Conservation (phyloP, 2,113 vertebrate species). For the Tragelaphus imberbis region DNA sequence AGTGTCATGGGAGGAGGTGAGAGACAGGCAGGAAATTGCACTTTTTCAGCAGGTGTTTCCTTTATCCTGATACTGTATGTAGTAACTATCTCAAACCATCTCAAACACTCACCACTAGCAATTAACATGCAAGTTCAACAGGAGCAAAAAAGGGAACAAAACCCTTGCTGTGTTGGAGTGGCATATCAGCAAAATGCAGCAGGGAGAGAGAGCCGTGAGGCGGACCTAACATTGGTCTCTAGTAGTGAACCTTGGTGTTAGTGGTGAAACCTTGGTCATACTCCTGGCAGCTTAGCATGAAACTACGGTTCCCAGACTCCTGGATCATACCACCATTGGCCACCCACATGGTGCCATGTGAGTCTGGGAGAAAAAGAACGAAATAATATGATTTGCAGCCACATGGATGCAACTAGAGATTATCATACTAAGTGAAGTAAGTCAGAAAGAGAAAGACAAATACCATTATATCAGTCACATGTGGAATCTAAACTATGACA, state of each 20-base stretch:
- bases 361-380: not conserved
- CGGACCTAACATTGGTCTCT: not conserved
- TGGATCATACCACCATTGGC: no score
- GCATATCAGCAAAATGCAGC: not conserved
- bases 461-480: no score
- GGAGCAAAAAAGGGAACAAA: not conserved
- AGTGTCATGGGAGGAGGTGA: not conserved
- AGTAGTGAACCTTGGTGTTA: not conserved
- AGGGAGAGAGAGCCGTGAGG: not conserved
- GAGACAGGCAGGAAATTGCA: not conserved
- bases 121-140: not conserved
- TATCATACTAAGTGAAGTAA: not conserved
- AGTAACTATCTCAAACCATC: not conserved
- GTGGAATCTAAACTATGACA: not conserved
- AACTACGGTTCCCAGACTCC: not conserved
- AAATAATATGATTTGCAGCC: not conserved
- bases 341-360: not conserved
- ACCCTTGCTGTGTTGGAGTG: not conserved
- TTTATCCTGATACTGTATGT: not conserved
- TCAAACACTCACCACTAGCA: constrained; percentile 19
- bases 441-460: not conserved
- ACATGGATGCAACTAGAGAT: not conserved
- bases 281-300: not conserved
- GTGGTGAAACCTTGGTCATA: not conserved
- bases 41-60: not conserved